Evolutionary conservation across 2,113 vertebrate species (phyloP).

Genomic region (Aegypius monachus): DNA sequence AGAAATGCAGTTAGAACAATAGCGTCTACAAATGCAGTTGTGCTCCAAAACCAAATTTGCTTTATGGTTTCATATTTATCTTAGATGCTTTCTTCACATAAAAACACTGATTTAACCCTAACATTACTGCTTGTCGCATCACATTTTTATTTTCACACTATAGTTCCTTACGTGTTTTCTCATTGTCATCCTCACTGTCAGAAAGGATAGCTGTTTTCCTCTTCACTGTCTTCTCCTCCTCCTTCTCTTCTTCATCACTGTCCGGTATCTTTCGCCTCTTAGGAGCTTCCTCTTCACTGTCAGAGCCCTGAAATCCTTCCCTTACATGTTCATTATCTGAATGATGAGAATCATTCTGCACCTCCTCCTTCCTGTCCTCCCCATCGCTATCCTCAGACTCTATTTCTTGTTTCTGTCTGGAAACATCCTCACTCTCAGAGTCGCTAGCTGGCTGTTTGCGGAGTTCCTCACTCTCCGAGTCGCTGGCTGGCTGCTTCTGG

Average conservation of each 20-base stretch:
- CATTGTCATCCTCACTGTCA: conserved; percentile 90
- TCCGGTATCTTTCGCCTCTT: conserved; percentile 65
- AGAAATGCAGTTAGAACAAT: neutral
- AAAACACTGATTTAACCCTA: neutral
- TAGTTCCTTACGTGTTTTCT: conserved; percentile 76
- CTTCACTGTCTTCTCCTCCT: conserved; percentile 81
- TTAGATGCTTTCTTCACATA: neutral
- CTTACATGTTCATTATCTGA: conserved; percentile 40
- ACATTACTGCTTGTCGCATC: neutral
- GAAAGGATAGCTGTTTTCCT: conserved; percentile 90
- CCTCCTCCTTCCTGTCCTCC: conserved; percentile 62
- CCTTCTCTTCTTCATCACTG: conserved; percentile 83
- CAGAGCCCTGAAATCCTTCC: conserved; percentile 68
- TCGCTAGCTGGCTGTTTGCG: conserved; percentile 53
- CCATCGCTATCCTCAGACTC: conserved; percentile 78
- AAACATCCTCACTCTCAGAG: conserved; percentile 60
- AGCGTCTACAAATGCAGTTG: neutral
- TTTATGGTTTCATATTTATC: neutral
- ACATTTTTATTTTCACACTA: neutral
- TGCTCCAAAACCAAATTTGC: neutral
- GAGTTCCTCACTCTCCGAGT: conserved; percentile 61
- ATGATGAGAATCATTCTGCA: conserved; percentile 53
- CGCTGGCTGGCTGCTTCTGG: conserved; percentile 10
- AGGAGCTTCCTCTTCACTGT: conserved; percentile 75
- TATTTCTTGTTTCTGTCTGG: conserved; percentile 66